Evolutionary conservation across 2,888 invertebrate species (phyloP).

Genomic region (Cecidostiba fungosa): DNA sequence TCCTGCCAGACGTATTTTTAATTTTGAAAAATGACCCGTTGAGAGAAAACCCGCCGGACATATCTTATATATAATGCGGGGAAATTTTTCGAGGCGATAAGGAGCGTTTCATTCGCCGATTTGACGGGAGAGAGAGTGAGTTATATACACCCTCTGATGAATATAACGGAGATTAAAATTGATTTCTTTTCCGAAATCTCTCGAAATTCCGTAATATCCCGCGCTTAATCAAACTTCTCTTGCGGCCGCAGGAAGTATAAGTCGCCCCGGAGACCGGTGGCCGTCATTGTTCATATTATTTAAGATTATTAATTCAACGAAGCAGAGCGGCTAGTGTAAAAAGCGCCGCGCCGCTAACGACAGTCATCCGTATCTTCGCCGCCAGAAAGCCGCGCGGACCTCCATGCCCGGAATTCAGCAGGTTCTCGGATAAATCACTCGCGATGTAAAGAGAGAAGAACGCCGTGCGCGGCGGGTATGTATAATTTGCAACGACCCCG

Average conservation of each 20-base stretch:
- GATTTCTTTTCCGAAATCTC: background rate
- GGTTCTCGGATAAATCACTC: slow-evolving; percentile 65
- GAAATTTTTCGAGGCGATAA: background rate
- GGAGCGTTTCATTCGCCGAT: background rate
- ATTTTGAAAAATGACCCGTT: slow-evolving; percentile 53
- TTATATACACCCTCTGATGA: background rate
- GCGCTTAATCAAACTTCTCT: slow-evolving; percentile 17
- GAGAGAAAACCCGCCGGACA: background rate
- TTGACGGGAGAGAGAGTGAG: background rate
- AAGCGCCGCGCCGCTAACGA: slow-evolving; percentile 26
- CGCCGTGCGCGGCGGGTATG: background rate
- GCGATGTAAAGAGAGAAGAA: background rate
- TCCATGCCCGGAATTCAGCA: slow-evolving; percentile 50
- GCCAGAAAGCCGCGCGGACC: slow-evolving; percentile 27
- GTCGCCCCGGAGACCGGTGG: slow-evolving; percentile 43
- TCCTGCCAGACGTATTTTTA: slow-evolving; percentile 48
- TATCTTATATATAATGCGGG: background rate
- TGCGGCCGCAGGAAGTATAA: background rate
- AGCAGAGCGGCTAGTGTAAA: background rate
- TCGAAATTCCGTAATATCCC: background rate
- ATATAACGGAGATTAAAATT: background rate
- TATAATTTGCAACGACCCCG: slow-evolving; percentile 68
- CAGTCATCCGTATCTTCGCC: slow-evolving; percentile 35
- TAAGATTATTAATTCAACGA: slow-evolving; percentile 57
- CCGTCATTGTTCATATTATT: slow-evolving; percentile 48